A percentile compares a stretch with the other conserved stretches of the same genome.
Evolutionary conservation across 2,797 vertebrate species (phyloP).

Genomic region (Erpetoichthys calabaricus): DNA sequence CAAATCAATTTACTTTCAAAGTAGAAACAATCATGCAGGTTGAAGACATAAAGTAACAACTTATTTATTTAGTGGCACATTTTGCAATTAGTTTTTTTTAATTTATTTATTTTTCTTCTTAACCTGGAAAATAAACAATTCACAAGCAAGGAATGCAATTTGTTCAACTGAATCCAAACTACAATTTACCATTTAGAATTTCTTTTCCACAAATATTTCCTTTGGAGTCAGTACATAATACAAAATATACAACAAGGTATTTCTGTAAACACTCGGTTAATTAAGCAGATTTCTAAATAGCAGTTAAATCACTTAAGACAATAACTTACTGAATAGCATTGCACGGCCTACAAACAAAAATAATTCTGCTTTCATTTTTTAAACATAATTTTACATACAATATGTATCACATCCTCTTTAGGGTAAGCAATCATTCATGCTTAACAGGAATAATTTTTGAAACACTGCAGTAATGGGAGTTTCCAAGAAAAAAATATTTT

Average conservation of each 20-base stretch:
- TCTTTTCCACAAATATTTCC: slow-evolving; percentile 54
- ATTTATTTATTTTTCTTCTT: slow-evolving; percentile 39
- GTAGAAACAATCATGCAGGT: neutral
- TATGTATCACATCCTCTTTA: slow-evolving; percentile 48
- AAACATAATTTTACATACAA: slow-evolving; percentile 43
- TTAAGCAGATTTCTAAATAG: slow-evolving; percentile 68
- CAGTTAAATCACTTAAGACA: slow-evolving; percentile 60
- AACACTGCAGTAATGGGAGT: slow-evolving; percentile 1
- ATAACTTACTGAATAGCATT: slow-evolving; percentile 65
- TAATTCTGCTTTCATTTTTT: slow-evolving; percentile 39
- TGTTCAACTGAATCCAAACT: slow-evolving; percentile 60
- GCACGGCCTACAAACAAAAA: slow-evolving; percentile 45
- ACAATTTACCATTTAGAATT: slow-evolving; percentile 67
- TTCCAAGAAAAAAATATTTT: no score
- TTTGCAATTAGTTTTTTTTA: slow-evolving; percentile 69
- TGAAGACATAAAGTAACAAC: slow-evolving; percentile 45
- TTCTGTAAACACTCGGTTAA: slow-evolving; percentile 55
- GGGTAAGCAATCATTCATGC: slow-evolving; percentile 43
- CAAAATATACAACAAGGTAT: slow-evolving; percentile 77
- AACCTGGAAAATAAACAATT: slow-evolving; percentile 48
- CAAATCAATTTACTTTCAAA: no score
- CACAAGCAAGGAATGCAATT: slow-evolving; percentile 66
- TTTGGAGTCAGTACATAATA: slow-evolving; percentile 75
- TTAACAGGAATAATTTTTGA: slow-evolving; percentile 42
- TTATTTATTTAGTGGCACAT: slow-evolving; percentile 82